Percentiles rank a stretch among this genome's conserved stretches.
Conservation (phyloP, 2,888 invertebrate genomes). For the Tipula vernalis region DNA sequence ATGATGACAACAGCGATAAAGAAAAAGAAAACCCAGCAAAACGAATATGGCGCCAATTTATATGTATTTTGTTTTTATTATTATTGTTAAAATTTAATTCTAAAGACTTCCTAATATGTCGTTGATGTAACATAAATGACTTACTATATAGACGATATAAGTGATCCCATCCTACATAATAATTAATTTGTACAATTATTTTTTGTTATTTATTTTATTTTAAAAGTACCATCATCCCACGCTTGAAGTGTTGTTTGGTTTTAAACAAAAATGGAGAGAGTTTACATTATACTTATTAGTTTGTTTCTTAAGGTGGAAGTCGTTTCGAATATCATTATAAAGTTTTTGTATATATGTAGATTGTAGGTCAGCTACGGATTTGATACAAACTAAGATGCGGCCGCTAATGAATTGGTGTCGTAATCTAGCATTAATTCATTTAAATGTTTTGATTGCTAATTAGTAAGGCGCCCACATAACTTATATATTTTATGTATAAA, state of each 20-base stretch:
- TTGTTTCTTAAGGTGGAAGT: not conserved
- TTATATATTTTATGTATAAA: not conserved
- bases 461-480: not conserved
- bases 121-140: not conserved
- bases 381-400: not conserved
- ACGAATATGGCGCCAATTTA: not conserved
- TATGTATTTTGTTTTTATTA: not conserved
- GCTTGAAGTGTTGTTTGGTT: not conserved
- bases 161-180: not conserved
- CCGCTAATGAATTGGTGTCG: not conserved
- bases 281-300: not conserved
- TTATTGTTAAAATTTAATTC: not conserved
- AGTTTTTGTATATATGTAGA: not conserved
- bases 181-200: not conserved
- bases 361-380: not conserved
- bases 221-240: not conserved
- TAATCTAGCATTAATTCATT: not conserved
- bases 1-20: not conserved
- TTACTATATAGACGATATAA: not conserved
- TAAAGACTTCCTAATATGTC: slow-evolving; percentile 4
- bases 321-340: not conserved
- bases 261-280: not conserved
- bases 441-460: not conserved
- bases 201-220: not conserved
- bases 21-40: not conserved